Evolutionary conservation across 2,888 invertebrate genomes (phyloP).

Genomic region (Biston betularia): DNA sequence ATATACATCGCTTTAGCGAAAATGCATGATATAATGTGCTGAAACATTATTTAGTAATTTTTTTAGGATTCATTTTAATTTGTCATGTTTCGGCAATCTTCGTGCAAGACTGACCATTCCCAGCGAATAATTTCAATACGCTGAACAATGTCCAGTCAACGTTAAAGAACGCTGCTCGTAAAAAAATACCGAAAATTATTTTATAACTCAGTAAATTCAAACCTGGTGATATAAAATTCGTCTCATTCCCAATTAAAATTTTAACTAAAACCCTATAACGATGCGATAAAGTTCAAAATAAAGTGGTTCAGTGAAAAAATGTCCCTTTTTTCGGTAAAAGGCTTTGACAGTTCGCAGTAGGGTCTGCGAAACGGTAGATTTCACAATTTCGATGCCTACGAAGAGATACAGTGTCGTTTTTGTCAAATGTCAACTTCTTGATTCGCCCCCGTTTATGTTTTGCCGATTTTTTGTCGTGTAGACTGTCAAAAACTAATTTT

Average conservation of each 20-base stretch:
- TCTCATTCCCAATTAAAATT: neutral
- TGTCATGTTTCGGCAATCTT: slow-evolving; percentile 6
- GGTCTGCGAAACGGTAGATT: slow-evolving; percentile 81
- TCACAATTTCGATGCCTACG: slow-evolving; percentile 78
- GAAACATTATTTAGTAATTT: neutral
- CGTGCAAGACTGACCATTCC: slow-evolving; percentile 30
- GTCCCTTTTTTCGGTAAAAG: slow-evolving; percentile 64
- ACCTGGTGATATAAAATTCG: slow-evolving; percentile 74
- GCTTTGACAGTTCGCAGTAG: slow-evolving; percentile 84
- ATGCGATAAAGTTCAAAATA: slow-evolving; percentile 45
- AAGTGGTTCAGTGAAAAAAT: slow-evolving; percentile 33
- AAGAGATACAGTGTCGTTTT: slow-evolving; percentile 76
- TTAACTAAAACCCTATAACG: slow-evolving; percentile 24
- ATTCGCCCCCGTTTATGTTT: slow-evolving; percentile 68
- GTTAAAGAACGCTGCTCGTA: slow-evolving; percentile 48
- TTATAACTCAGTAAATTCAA: slow-evolving; percentile 79
- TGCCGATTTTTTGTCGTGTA: slow-evolving; percentile 50
- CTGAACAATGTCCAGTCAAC: slow-evolving; percentile 47
- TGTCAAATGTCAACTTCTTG: slow-evolving; percentile 85
- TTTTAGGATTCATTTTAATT: neutral
- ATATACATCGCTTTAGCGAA: too few relatives aligned
- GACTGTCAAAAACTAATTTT: slow-evolving; percentile 27
- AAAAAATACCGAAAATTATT: slow-evolving; percentile 64
- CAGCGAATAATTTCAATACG: slow-evolving; percentile 24
- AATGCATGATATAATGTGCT: too few relatives aligned